Base-by-base conservation (phyloP, 2,797 vertebrate genomes). In the Tinamus major region DNA sequence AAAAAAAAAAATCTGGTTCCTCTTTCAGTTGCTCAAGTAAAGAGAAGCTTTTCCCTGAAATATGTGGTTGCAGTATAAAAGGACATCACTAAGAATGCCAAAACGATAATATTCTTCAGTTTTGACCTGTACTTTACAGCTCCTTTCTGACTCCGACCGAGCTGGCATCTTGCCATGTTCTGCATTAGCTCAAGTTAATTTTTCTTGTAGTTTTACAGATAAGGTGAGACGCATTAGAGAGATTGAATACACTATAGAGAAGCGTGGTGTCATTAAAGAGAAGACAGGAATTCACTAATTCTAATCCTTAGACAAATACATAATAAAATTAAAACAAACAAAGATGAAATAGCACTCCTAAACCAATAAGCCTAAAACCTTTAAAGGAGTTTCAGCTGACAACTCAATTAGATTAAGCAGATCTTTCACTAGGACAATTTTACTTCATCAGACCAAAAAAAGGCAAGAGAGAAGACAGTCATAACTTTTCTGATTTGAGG, bases 341-440 rank as follows among this genome's bases (percentile, higher is more conserved):
- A 92, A 92, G 80, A 92, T 68, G 55, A 92, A 95, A 91, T 51
- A 71, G 53, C 39, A 76, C n/a, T 26, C 53, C 65, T 81, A 88
- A 92, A 89, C 37, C 70, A 92, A 91, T 62, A 84, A 63, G 51
- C 37, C 58, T 4, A 67, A 70, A 70, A 16, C 53, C 68, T 96
- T 44, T 93, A 76, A 93, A 94, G 58, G n/a, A 65, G n/a, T 94
- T 94, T 86, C 84, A 94, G 74, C n/a, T 79, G 79, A 79, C 85
- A 94, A 13, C 26, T 92, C 69, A 16, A 42, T 42, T 42, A 42
- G 41, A 75, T 87, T 64, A 89, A 9, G 58, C 23, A 62, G 61
- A 23, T 42, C 5, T 81, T 84, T 89, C 63, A 7, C 37, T 51
- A 8, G 13, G 20, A 37, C 39, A 42, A 65, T 83, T 92, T 87